Evolutionary conservation across 1,140 invertebrate species (phyloP).

Genomic region (Hydropsyche tenuis): DNA sequence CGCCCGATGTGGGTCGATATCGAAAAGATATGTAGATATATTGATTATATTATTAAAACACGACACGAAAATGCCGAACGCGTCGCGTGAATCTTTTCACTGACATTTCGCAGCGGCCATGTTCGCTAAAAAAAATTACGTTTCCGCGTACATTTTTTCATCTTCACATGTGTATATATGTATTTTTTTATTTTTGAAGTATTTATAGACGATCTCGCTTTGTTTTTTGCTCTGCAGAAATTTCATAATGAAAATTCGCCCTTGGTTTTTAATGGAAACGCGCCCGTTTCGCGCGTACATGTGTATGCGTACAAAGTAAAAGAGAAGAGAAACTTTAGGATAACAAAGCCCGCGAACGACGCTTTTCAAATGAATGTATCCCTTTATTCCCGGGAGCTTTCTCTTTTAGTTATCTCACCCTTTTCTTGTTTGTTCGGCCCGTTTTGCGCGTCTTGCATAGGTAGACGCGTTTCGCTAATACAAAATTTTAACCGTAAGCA

Average conservation of each 20-base stretch:
- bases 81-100: neutral
- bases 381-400: conserved; percentile 24
- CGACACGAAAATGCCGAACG: conserved; percentile 1
- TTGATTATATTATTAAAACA: conserved; percentile 1
- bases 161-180: no score
- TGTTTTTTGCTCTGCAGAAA: no score
- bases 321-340: conserved; percentile 10
- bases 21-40: conserved; percentile 6
- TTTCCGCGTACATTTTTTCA: no score
- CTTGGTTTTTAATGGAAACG: no score
- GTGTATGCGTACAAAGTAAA: no score
- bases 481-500: conserved; percentile 25
- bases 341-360: conserved; percentile 4
- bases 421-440: conserved; percentile 28
- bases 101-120: conserved; percentile 9
- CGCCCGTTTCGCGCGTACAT: no score
- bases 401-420: conserved; percentile 28
- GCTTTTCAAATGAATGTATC: conserved; percentile 9
- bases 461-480: neutral
- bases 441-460: conserved; percentile 8
- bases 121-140: no score
- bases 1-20: conserved; percentile 11
- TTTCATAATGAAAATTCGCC: no score
- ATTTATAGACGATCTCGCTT: no score
- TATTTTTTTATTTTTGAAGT: no score